Percentiles rank a stretch among this genome's conserved stretches.
These are phyloP conservation scores for Eupeodes luniger DNA, from an alignment of 2,888 invertebrate species.

Conservation along the genomic window DNA sequence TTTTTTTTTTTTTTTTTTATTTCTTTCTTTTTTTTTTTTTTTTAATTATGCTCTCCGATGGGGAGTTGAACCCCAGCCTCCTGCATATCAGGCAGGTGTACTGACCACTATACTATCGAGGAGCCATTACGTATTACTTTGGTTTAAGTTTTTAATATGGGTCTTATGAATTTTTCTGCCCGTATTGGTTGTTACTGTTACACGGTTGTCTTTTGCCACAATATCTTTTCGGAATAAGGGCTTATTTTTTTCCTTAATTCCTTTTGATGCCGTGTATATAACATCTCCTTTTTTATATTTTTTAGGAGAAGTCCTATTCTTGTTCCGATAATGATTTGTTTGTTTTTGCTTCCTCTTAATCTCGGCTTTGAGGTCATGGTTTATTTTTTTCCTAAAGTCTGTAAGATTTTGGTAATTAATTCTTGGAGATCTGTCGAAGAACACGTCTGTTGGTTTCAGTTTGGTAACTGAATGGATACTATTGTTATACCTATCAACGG, in stretches of 20 bases:
- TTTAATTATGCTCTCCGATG: too few relatives aligned
- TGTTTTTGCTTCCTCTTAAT: conserved; percentile 43
- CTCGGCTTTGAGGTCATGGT: conserved; percentile 32
- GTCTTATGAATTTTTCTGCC: conserved; percentile 29
- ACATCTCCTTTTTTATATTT: conserved; percentile 18
- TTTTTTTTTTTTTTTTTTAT: too few relatives aligned
- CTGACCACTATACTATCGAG: too few relatives aligned
- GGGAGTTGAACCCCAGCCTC: too few relatives aligned
- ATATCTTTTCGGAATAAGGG: too few relatives aligned
- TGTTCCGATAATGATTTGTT: conserved; percentile 14
- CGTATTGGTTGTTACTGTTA: conserved; percentile 8
- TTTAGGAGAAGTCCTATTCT: conserved; percentile 24
- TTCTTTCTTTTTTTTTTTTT: too few relatives aligned
- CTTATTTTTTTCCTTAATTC: neutral
- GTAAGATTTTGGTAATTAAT: conserved; percentile 52
- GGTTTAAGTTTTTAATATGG: too few relatives aligned
- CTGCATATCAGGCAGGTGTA: too few relatives aligned
- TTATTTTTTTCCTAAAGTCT: conserved; percentile 44
- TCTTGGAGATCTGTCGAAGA: conserved; percentile 44
- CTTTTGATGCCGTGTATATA: neutral
- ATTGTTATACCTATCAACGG: conserved; percentile 47
- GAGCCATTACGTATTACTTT: too few relatives aligned
- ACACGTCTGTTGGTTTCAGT: conserved; percentile 48
- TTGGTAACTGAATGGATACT: conserved; percentile 53
- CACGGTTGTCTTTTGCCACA: neutral